These are phyloP conservation scores for Pterostichus madidus DNA, from an alignment of 2,888 invertebrate genomes.

Conservation along the genomic window DNA sequence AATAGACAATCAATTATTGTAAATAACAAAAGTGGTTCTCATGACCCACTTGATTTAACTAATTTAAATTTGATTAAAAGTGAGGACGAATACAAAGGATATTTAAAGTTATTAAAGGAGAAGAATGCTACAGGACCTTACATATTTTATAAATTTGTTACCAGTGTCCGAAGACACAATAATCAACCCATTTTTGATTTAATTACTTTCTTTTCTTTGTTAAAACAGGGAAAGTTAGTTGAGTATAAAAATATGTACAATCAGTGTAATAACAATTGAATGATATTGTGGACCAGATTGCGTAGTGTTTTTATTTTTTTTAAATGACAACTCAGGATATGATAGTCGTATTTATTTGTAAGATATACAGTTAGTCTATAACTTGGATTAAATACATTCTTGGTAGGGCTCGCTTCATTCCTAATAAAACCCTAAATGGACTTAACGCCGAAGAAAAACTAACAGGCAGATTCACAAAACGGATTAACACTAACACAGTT, in stretches of 20 bases:
- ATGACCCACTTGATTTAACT: neutral
- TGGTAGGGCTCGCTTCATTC: too few species aligned
- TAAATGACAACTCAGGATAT: conserved; percentile 36
- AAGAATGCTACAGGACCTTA: conserved; percentile 27
- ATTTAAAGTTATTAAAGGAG: conserved; percentile 19
- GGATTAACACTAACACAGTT: too few species aligned
- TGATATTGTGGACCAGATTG: neutral
- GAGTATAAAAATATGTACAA: conserved; percentile 52
- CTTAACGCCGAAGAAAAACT: too few species aligned
- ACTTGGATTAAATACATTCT: too few species aligned
- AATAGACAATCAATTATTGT: conserved; percentile 38
- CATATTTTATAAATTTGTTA: conserved; percentile 54
- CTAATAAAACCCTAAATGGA: too few species aligned
- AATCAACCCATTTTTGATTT: conserved; percentile 17
- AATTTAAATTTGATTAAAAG: conserved; percentile 15
- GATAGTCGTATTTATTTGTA: conserved; percentile 15
- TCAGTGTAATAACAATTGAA: conserved; percentile 9
- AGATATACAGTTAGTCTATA: conserved; percentile 7
- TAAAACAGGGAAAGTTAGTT: conserved; percentile 29
- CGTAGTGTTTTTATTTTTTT: neutral
- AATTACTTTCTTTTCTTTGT: conserved; percentile 11
- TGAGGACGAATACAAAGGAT: conserved; percentile 28
- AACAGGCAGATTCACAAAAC: too few species aligned
- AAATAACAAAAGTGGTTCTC: conserved; percentile 15
- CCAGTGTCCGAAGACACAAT: conserved; percentile 5